A percentile compares a stretch with the other conserved stretches of the same genome.
Conservation (phyloP, 2,113 vertebrate genomes). For the Egretta garzetta region DNA sequence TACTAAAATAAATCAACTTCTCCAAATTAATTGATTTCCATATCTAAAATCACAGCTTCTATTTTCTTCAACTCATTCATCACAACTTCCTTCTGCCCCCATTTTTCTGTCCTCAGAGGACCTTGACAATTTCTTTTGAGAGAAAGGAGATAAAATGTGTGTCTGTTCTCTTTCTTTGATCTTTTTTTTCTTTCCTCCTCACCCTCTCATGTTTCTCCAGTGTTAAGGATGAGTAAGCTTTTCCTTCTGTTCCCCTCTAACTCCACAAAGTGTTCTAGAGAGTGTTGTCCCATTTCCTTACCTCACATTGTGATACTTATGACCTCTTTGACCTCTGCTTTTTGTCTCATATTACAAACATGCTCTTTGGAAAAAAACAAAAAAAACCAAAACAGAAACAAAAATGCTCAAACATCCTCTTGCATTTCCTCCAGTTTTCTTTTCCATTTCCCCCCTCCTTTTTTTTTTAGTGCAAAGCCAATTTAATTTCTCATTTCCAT, state of each 20-base stretch:
- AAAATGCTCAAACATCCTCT: background rate
- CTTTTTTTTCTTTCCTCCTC: background rate
- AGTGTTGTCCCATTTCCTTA: background rate
- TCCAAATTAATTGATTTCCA: slow-evolving; percentile 25
- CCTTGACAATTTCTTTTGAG: background rate
- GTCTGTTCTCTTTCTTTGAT: background rate
- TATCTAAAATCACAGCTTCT: background rate
- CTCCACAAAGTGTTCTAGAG: background rate
- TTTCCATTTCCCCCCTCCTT: background rate
- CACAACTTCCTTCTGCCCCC: background rate
- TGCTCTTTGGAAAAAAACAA: background rate
- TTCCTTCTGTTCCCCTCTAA: background rate
- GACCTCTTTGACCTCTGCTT: background rate
- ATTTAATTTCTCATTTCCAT: slow-evolving; percentile 20
- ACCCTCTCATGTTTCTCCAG: background rate
- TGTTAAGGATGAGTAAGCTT: background rate
- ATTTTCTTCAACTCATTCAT: background rate
- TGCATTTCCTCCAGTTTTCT: background rate
- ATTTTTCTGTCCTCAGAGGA: background rate
- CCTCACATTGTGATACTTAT: background rate
- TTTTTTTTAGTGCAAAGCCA: background rate
- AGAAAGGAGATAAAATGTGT: background rate
- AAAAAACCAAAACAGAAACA: background rate
- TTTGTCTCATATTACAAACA: background rate
- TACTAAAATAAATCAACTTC: background rate